Conservation (phyloP, 2,797 vertebrate genomes). For the Sciurus carolinensis region DNA sequence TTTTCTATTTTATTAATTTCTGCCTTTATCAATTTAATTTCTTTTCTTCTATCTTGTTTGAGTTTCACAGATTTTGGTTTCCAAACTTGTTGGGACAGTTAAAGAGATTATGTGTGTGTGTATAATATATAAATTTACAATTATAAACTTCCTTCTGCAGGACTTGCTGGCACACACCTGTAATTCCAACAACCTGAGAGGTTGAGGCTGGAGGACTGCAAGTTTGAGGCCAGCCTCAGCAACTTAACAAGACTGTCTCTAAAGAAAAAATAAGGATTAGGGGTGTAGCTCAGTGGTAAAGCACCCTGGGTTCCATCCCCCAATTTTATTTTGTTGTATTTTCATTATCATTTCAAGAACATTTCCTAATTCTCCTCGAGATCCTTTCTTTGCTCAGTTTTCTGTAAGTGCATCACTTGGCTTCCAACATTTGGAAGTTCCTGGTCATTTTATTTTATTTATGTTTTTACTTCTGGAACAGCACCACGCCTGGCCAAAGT, state of each 20-base stretch:
- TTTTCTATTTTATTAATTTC: constrained; percentile 19
- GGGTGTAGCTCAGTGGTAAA: too few relatives aligned
- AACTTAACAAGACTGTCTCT: too few relatives aligned
- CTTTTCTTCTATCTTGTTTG: background rate
- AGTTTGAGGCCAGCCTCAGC: too few relatives aligned
- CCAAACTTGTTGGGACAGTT: background rate
- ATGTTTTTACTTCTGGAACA: background rate
- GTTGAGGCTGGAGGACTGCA: too few relatives aligned
- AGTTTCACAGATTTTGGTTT: background rate
- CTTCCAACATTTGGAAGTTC: background rate
- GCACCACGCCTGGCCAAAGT: background rate
- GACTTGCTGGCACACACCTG: too few relatives aligned
- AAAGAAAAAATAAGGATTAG: too few relatives aligned
- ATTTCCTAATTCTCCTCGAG: background rate
- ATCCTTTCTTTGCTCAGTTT: background rate
- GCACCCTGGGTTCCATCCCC: background rate
- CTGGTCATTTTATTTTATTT: background rate
- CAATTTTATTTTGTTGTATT: background rate
- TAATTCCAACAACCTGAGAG: too few relatives aligned
- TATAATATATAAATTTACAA: background rate
- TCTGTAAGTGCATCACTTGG: background rate
- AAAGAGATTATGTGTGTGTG: background rate
- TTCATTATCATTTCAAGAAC: background rate
- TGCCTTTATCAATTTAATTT: background rate
- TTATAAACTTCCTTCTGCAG: background rate